phyloP scores from a whole-genome alignment of 2,888 invertebrate genomes.

The Acrobasis suavella region DNA sequence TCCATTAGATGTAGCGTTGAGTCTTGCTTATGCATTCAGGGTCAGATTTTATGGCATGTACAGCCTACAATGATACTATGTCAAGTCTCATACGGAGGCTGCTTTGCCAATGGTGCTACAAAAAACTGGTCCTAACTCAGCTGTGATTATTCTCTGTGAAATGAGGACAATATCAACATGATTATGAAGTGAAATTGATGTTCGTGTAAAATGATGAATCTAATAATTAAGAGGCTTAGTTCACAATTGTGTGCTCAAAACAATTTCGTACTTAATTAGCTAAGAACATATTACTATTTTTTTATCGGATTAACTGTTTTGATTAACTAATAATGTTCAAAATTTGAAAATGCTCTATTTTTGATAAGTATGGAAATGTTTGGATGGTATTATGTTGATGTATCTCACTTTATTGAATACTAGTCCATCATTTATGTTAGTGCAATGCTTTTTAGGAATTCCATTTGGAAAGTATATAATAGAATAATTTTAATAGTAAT shows the following conservation, averaged over 20 bases:
- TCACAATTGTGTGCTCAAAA: conserved; percentile 54
- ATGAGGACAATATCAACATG: conserved; percentile 51
- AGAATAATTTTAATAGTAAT: conserved; percentile 35
- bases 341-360: conserved; percentile 35
- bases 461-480: conserved; percentile 38
- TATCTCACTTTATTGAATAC: conserved; percentile 62
- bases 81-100: conserved; percentile 35
- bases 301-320: conserved; percentile 11
- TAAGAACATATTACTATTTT: conserved; percentile 25
- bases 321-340: conserved; percentile 2
- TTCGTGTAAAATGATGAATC: conserved; percentile 23
- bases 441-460: conserved; percentile 37
- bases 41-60: conserved; percentile 33
- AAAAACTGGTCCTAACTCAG: conserved; percentile 62
- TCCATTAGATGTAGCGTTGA: too few relatives aligned
- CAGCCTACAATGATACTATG: conserved; percentile 15
- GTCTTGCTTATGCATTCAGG: conserved; percentile 48
- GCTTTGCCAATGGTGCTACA: conserved; percentile 45
- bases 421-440: conserved; percentile 65
- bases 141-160: conserved; percentile 74
- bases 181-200: conserved; percentile 38
- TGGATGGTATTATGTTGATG: conserved; percentile 45
- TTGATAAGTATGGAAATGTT: conserved; percentile 39
- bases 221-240: conserved; percentile 19
- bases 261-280: conserved; percentile 44